phyloP scores from a whole-genome alignment of 2,113 vertebrate genomes.

The Ptyas mucosa region DNA sequence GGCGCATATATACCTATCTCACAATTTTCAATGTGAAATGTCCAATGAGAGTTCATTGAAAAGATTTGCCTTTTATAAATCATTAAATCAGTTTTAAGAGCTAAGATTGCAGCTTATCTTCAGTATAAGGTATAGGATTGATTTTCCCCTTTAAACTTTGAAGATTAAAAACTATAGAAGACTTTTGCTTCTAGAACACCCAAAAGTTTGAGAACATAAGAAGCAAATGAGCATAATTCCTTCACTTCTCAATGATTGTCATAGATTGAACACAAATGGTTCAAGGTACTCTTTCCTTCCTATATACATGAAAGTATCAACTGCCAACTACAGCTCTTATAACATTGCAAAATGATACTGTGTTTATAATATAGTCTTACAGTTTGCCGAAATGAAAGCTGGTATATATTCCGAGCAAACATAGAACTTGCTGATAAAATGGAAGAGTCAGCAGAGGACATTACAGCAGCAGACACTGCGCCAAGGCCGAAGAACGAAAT shows the following conservation, averaged over 20 bases:
- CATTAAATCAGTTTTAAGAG: too few species aligned
- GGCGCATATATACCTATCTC: background rate
- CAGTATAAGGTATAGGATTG: background rate
- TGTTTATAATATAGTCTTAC: constrained; percentile 67
- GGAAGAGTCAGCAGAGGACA: constrained; percentile 97
- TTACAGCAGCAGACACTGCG: constrained; percentile 92
- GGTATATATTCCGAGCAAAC: constrained; percentile 97
- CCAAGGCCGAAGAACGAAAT: constrained; percentile 93
- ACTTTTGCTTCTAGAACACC: background rate
- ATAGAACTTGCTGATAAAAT: constrained; percentile 97
- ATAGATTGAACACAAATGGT: background rate
- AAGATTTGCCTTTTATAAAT: background rate
- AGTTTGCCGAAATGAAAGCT: constrained; percentile 92
- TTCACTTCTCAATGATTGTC: background rate
- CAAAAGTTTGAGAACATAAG: background rate
- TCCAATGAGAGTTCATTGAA: background rate
- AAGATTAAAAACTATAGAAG: background rate
- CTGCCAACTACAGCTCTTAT: background rate
- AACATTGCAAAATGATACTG: constrained; percentile 7
- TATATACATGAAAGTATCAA: background rate
- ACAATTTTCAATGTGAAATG: background rate
- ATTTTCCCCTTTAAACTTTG: background rate
- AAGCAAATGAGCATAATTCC: background rate
- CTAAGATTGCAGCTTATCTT: background rate
- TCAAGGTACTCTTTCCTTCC: background rate